Conservation (phyloP, 2,888 invertebrate genomes). For the Ophioninae sp. region DNA sequence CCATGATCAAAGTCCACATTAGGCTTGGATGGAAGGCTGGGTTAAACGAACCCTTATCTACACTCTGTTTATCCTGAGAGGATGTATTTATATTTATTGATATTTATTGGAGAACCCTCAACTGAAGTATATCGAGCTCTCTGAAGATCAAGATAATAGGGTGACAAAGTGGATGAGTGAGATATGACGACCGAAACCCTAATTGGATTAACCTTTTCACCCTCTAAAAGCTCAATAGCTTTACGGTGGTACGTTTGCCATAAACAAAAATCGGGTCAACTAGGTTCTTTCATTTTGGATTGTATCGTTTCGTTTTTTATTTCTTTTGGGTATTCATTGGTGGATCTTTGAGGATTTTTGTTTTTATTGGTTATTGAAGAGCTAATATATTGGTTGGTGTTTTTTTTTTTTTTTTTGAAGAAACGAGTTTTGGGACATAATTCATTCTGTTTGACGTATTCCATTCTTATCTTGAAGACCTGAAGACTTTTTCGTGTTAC, state of each 20-base stretch:
- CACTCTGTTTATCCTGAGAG: neutral
- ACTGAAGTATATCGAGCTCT: neutral
- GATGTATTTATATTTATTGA: conserved; percentile 14
- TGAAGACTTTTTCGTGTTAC: no score
- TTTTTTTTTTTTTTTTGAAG: no score
- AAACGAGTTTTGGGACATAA: no score
- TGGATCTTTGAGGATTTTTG: neutral
- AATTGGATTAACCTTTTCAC: neutral
- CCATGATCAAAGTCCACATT: conserved; percentile 31
- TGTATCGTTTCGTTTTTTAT: neutral
- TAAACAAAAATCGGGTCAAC: neutral
- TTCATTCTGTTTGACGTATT: no score
- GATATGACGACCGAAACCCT: neutral
- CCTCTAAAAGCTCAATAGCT: neutral
- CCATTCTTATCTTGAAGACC: no score
- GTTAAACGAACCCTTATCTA: conserved; percentile 12
- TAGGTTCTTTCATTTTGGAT: neutral
- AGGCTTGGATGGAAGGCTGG: neutral
- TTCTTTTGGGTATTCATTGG: neutral
- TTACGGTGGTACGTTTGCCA: neutral
- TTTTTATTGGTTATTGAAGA: neutral
- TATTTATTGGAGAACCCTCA: neutral
- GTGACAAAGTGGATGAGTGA: neutral
- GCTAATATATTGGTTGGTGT: no score
- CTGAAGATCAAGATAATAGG: neutral